A percentile compares a stretch with the other conserved stretches of the same genome.
Conservation (phyloP, 2,113 vertebrate genomes). For the Pungitius pungitius region DNA sequence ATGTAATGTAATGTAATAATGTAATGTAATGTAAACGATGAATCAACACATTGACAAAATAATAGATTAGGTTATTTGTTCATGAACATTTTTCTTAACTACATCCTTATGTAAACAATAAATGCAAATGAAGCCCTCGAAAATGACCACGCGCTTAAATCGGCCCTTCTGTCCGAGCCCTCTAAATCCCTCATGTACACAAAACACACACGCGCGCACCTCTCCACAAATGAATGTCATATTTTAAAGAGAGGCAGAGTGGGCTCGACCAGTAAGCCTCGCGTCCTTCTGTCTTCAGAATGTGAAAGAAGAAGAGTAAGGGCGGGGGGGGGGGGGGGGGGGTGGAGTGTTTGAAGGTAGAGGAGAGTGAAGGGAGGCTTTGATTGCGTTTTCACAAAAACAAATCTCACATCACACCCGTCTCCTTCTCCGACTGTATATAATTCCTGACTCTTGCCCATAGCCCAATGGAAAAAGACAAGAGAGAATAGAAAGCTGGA, state of each 20-base stretch:
- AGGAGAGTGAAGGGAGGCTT: slow-evolving; percentile 37
- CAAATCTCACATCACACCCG: slow-evolving; percentile 56
- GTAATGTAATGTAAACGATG: no score
- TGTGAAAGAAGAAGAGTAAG: slow-evolving; percentile 16
- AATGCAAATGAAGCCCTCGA: slow-evolving; percentile 11
- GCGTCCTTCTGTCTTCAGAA: slow-evolving; percentile 57
- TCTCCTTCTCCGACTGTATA: slow-evolving; percentile 49
- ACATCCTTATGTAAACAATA: background rate
- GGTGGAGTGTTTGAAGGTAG: slow-evolving; percentile 15
- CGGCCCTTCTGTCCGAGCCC: slow-evolving; percentile 28
- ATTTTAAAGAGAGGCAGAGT: slow-evolving; percentile 67
- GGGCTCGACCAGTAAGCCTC: slow-evolving; percentile 63
- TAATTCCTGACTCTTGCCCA: slow-evolving; percentile 58
- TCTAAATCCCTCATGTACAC: no score
- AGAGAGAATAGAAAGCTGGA: slow-evolving; percentile 56
- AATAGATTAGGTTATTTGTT: background rate
- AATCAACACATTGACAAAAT: background rate
- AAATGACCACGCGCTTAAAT: slow-evolving; percentile 26
- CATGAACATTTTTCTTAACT: background rate
- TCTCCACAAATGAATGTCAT: slow-evolving; percentile 72
- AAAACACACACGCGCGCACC: slow-evolving; percentile 18
- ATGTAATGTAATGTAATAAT: no score
- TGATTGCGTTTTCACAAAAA: slow-evolving; percentile 59
- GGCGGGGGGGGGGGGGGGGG: no score
- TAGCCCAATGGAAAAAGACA: slow-evolving; percentile 59